phyloP scores from a whole-genome alignment of 2,888 invertebrate genomes.

The Chydorus sphaericus region DNA sequence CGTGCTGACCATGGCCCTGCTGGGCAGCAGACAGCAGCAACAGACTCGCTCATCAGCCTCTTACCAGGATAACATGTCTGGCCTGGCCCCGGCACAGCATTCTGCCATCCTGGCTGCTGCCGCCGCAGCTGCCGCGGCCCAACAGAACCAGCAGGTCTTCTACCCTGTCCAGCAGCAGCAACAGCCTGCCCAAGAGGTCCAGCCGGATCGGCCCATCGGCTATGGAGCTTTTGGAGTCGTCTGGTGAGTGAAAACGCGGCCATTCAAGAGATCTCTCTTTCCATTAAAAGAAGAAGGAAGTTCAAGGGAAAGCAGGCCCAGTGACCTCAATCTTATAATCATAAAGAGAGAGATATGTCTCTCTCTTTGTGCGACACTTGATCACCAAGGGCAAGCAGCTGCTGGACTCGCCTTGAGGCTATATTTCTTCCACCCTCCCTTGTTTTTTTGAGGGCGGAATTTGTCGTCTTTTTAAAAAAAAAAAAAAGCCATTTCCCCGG shows the following conservation, averaged over 20 bases:
- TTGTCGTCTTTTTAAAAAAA: background rate
- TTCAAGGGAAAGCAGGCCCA: slow-evolving; percentile 12
- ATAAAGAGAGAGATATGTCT: background rate
- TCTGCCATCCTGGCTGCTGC: slow-evolving; percentile 35
- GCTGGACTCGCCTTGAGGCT: slow-evolving; percentile 13
- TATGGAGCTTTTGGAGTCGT: slow-evolving; percentile 99
- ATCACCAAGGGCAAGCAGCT: slow-evolving; percentile 9
- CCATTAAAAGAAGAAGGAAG: slow-evolving; percentile 11
- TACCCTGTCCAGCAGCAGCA: slow-evolving; percentile 39
- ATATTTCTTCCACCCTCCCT: slow-evolving; percentile 2
- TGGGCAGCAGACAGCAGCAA: slow-evolving; percentile 7
- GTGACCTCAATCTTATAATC: background rate
- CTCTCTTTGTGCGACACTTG: slow-evolving; percentile 11
- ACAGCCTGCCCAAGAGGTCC: slow-evolving; percentile 44
- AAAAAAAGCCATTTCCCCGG: background rate
- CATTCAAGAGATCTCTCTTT: background rate
- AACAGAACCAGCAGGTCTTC: slow-evolving; percentile 33
- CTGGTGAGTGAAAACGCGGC: slow-evolving; percentile 57
- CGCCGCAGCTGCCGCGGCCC: slow-evolving; percentile 31
- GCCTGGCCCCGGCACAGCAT: slow-evolving; percentile 46
- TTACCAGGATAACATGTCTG: too few species aligned
- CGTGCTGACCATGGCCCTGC: slow-evolving; percentile 7
- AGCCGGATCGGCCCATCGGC: slow-evolving; percentile 95
- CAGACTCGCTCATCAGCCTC: too few species aligned
- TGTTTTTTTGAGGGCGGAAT: background rate